A percentile compares a stretch with the other conserved stretches of the same genome.
Conservation (phyloP, 2,888 invertebrate genomes). For the Agonopterix heracliana region DNA sequence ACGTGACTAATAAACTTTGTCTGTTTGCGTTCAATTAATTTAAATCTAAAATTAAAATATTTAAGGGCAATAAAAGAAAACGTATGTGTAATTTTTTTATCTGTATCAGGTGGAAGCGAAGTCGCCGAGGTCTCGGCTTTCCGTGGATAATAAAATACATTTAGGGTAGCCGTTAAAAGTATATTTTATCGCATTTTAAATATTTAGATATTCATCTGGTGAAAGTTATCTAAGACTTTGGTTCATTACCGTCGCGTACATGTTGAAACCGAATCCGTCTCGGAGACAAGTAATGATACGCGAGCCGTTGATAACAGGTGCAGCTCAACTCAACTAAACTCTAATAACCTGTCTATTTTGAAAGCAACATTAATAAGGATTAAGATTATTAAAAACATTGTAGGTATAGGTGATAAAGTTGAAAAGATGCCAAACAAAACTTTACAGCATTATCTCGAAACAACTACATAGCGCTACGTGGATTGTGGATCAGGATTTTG, state of each 20-base stretch:
- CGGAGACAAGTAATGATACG: conserved; percentile 14
- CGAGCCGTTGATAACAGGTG: conserved; percentile 6
- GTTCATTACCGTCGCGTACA: conserved; percentile 48
- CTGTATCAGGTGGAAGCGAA: conserved; percentile 47
- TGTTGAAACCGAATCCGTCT: conserved; percentile 53
- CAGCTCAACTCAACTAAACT: background rate
- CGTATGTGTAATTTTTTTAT: conserved; percentile 61
- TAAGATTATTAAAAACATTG: background rate
- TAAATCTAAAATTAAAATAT: conserved; percentile 57
- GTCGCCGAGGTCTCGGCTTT: conserved; percentile 35
- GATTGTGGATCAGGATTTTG: too few species aligned
- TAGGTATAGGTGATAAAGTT: too few species aligned
- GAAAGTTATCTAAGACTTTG: conserved; percentile 64
- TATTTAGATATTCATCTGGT: conserved; percentile 71
- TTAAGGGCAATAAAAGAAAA: conserved; percentile 53
- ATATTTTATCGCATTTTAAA: conserved; percentile 73
- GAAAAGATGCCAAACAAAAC: too few species aligned
- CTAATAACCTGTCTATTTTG: background rate
- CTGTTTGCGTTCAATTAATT: conserved; percentile 70
- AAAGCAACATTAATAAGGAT: background rate
- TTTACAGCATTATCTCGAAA: too few species aligned
- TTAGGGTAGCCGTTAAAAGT: conserved; percentile 64
- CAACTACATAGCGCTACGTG: too few species aligned
- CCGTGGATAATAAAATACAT: conserved; percentile 60
- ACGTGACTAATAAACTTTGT: conserved; percentile 45